Evolutionary conservation across 2,113 vertebrate species (phyloP), one percentile per base, ranked within the genome.

Genomic region (Microtus pennsylvanicus): DNA sequence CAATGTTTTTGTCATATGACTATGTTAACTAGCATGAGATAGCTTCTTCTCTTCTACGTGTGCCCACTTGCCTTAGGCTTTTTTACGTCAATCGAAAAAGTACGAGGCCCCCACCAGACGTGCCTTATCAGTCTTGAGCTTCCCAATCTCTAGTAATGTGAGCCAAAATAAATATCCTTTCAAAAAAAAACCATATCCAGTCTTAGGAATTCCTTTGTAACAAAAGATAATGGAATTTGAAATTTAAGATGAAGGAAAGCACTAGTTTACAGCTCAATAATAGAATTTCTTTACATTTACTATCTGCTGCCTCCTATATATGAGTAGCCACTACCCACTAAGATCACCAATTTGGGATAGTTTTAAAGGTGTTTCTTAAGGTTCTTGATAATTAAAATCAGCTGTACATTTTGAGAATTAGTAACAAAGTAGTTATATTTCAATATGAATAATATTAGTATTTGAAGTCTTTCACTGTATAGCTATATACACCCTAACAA

Each of bases 351-450:
- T 22, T 80, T 90, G 22, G 55, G 6, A 28, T 63, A 87, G 72
- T 45, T 80, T 94, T 77, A 91, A 91, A 93, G 28, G 67, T 89
- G 6, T 35, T 77, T 86, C 26, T 87, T 74, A 87, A 50, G 75
- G 81, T 83, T 92, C 33, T 26, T 91, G 7, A 90, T 58, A 82
- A 82, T 24, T 91, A 85, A 92, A 93, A 47, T 52, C 35, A 90
- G 9, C 16, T n/a, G 87, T 30, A 69, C 28, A 42, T 38, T 90
- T 90, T 96, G 65, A 69, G 42, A 86, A 95, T 93, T 72, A 92
- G 30, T 81, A 85, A 52, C 65, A 72, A 91, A 70, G 38, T 87
- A 77, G 58, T 95, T 38, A 92, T 87, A 90, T 87, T 93, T 96
- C 63, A 91, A 22, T 92, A 22, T 69, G 47, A 92, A 93, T 10